Conservation (phyloP, 2,113 vertebrate species). For the Pachycephala philippinensis region DNA sequence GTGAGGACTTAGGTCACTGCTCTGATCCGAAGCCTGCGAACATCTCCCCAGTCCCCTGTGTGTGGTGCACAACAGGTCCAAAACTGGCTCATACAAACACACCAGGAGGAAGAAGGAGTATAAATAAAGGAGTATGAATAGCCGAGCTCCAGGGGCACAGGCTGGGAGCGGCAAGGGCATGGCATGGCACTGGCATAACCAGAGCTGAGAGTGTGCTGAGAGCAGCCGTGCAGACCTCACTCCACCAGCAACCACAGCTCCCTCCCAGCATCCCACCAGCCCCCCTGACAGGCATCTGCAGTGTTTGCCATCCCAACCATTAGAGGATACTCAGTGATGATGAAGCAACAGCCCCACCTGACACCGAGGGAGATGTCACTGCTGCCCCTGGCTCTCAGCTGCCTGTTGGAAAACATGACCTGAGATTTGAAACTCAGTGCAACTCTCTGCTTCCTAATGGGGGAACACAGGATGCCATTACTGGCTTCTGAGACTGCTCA, state of each 20-base stretch:
- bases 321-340: neutral
- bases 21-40: neutral
- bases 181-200: neutral
- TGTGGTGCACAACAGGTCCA: neutral
- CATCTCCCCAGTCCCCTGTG: neutral
- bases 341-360: neutral
- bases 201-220: neutral
- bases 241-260: neutral
- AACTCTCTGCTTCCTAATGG: neutral
- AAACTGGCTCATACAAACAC: neutral
- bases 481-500: neutral
- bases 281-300: neutral
- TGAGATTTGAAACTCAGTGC: neutral
- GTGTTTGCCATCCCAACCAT: neutral
- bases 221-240: accelerated
- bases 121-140: neutral
- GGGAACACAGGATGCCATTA: neutral
- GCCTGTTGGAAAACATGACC: neutral
- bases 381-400: neutral
- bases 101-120: neutral
- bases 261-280: neutral
- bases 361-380: neutral
- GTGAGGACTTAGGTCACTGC: neutral
- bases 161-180: neutral
- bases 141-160: neutral